Conservation (phyloP, 2,888 invertebrate species). For the Stictocephala bisonia region DNA sequence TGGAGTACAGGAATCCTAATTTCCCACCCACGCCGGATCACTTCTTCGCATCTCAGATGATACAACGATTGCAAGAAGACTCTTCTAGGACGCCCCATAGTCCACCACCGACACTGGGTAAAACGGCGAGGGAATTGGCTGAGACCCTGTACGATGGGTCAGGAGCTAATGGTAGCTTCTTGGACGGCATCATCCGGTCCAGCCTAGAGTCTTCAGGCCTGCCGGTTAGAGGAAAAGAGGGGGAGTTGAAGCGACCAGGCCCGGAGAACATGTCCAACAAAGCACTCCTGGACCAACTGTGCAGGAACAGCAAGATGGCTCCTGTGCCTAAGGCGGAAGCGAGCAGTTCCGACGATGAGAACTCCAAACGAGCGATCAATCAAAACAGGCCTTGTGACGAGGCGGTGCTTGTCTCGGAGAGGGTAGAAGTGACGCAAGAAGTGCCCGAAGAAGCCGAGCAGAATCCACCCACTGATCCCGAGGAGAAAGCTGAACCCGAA, state of each 20-base stretch:
- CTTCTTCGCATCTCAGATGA: slow-evolving; percentile 82
- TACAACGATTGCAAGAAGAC: slow-evolving; percentile 82
- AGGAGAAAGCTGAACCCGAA: slow-evolving; percentile 28
- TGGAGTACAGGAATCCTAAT: slow-evolving; percentile 66
- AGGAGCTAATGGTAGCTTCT: slow-evolving; percentile 79
- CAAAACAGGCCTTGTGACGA: slow-evolving; percentile 33
- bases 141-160: slow-evolving; percentile 75
- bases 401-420: background rate
- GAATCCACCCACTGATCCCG: background rate
- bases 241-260: background rate
- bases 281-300: slow-evolving; percentile 75
- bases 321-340: slow-evolving; percentile 60
- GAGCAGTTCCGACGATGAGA: slow-evolving; percentile 45
- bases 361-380: slow-evolving; percentile 39
- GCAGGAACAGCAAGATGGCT: slow-evolving; percentile 68
- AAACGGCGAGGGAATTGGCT: slow-evolving; percentile 70
- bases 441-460: background rate
- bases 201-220: slow-evolving; percentile 80
- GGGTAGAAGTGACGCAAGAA: background rate
- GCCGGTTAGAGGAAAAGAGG: slow-evolving; percentile 43
- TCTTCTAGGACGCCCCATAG: slow-evolving; percentile 60
- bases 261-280: slow-evolving; percentile 65
- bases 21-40: slow-evolving; percentile 73
- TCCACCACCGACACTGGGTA: slow-evolving; percentile 60
- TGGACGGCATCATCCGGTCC: slow-evolving; percentile 86